phyloP scores from a whole-genome alignment of 2,888 invertebrate genomes.

The Rhopalosiphum nymphaeae region DNA sequence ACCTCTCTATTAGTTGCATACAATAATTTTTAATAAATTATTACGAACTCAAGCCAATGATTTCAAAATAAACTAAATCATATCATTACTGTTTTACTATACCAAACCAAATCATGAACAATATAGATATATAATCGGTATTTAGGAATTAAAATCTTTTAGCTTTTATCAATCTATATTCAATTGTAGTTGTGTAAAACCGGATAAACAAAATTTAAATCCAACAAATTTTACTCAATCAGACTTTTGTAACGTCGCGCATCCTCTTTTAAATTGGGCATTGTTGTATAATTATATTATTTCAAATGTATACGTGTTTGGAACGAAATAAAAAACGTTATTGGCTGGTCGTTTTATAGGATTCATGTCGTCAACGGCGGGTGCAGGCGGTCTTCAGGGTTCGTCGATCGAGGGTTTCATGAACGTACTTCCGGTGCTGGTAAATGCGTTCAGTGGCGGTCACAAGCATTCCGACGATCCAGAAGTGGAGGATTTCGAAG shows the following conservation, averaged over 20 bases:
- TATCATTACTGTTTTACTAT: not conserved
- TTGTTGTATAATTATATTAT: not conserved
- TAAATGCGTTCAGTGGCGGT: conserved; percentile 74
- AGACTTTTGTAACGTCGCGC: not conserved
- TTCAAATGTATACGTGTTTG: not conserved
- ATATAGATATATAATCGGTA: not conserved
- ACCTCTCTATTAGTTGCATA: not conserved
- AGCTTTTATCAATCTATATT: not conserved
- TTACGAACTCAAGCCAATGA: not conserved
- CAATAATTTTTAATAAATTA: not conserved
- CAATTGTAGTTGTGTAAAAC: not conserved
- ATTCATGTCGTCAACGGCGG: conserved; percentile 60
- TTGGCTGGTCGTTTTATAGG: conserved; percentile 23
- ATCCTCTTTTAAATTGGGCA: not conserved
- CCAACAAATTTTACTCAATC: not conserved
- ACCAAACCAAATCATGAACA: not conserved
- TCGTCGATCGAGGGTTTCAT: conserved; percentile 70
- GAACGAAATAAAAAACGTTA: not conserved
- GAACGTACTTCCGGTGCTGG: conserved; percentile 77
- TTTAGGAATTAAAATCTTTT: not conserved
- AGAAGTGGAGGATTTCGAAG: conserved; percentile 75
- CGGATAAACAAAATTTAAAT: not conserved
- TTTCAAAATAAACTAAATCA: not conserved
- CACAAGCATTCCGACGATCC: conserved; percentile 68
- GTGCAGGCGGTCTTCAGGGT: conserved; percentile 68